These are phyloP conservation scores for Enteromius argenteus DNA, from an alignment of 2,797 vertebrate species.

Conservation along the genomic window DNA sequence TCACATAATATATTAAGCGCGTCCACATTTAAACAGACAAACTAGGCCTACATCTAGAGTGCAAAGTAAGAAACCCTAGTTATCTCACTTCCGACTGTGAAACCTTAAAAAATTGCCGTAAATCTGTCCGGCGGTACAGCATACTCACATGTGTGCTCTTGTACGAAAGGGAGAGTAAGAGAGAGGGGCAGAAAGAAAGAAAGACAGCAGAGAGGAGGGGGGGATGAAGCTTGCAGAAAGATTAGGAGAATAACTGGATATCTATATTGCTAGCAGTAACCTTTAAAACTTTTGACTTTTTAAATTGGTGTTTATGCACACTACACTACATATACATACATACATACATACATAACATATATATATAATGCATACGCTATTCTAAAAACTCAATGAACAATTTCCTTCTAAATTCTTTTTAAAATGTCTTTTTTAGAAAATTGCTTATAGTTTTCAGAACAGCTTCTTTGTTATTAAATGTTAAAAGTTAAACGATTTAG, in stretches of 20 bases:
- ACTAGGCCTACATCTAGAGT: slow-evolving; percentile 68
- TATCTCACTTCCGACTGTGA: slow-evolving; percentile 72
- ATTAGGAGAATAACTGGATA: slow-evolving; percentile 22
- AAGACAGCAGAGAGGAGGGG: slow-evolving; percentile 25
- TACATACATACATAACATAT: not conserved
- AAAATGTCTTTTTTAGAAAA: not conserved
- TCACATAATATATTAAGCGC: slow-evolving; percentile 67
- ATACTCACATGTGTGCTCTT: slow-evolving; percentile 27
- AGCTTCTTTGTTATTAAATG: not conserved
- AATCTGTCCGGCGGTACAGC: slow-evolving; percentile 69
- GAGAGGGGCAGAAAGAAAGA: slow-evolving; percentile 19
- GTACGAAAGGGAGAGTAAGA: slow-evolving; percentile 34
- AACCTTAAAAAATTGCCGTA: slow-evolving; percentile 77
- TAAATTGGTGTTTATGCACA: not conserved
- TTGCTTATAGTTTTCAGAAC: not conserved
- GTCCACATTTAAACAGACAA: slow-evolving; percentile 70
- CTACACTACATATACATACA: too few species aligned
- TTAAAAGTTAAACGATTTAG: not conserved
- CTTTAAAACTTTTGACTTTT: slow-evolving; percentile 13
- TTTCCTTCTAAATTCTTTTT: too few species aligned
- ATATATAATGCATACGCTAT: not conserved
- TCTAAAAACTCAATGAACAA: not conserved
- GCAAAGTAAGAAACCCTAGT: slow-evolving; percentile 68
- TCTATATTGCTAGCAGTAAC: slow-evolving; percentile 22
- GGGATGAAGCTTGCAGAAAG: not conserved